Evolutionary conservation across 2,888 invertebrate genomes (phyloP).

Genomic region (Drosophila neotestacea): DNA sequence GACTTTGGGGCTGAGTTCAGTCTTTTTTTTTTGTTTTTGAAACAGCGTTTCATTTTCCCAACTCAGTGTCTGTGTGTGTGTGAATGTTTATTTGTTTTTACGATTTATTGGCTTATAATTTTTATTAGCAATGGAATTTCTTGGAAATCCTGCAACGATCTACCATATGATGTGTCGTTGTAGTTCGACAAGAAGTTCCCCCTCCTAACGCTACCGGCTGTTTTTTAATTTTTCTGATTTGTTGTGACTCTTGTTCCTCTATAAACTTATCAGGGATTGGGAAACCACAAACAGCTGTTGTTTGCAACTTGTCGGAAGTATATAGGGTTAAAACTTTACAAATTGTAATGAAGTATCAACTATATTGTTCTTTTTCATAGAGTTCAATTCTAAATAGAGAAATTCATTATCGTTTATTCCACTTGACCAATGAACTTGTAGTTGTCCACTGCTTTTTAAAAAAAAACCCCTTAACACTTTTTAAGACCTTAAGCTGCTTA

Average conservation of each 20-base stretch:
- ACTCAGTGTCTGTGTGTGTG: constrained; percentile 8
- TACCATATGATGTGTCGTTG: constrained; percentile 55
- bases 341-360: too few species aligned
- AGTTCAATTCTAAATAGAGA: background rate
- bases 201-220: constrained; percentile 32
- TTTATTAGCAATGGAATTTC: constrained; percentile 79
- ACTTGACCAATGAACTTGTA: constrained; percentile 63
- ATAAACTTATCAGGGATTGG: constrained; percentile 10
- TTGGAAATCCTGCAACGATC: constrained; percentile 66
- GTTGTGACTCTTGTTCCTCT: constrained; percentile 27
- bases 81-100: constrained; percentile 64
- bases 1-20: constrained; percentile 30
- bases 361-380: background rate
- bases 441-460: constrained; percentile 3
- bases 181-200: background rate
- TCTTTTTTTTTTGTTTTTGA: constrained; percentile 29
- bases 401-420: constrained; percentile 18
- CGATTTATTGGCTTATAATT: constrained; percentile 82
- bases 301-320: background rate
- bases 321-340: too few species aligned
- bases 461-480: constrained; percentile 50
- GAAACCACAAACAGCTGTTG: constrained; percentile 47
- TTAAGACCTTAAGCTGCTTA: constrained; percentile 59
- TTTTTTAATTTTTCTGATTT: constrained; percentile 25
- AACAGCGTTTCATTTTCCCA: constrained; percentile 65